Conservation (phyloP, 2,888 invertebrate genomes). For the Zele albiditarsus region DNA sequence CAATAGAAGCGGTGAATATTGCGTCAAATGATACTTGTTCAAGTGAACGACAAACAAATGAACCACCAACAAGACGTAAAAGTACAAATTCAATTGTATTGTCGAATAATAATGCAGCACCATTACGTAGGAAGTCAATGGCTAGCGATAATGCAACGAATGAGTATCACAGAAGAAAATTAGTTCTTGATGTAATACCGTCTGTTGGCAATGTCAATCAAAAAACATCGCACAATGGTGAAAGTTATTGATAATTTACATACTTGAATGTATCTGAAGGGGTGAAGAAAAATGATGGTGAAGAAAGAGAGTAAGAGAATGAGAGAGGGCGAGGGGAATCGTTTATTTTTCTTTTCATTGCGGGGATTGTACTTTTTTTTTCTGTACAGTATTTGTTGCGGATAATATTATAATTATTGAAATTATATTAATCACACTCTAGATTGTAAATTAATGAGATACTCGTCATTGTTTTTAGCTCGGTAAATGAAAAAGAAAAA, state of each 20-base stretch:
- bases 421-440: conserved; percentile 39
- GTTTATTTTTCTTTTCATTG: conserved; percentile 42
- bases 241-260: conserved; percentile 51
- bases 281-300: not conserved
- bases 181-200: conserved; percentile 62
- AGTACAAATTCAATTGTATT: conserved; percentile 63
- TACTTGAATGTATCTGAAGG: not conserved
- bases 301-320: not conserved
- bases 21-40: conserved; percentile 40
- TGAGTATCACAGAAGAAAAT: conserved; percentile 65
- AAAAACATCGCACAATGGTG: conserved; percentile 60
- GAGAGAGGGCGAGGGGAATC: not conserved
- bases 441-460: conserved; percentile 34
- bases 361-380: conserved; percentile 56
- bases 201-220: conserved; percentile 53
- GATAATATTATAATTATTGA: conserved; percentile 59
- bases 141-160: conserved; percentile 65
- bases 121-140: conserved; percentile 75
- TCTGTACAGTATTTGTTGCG: conserved; percentile 69
- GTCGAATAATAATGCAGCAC: conserved; percentile 56
- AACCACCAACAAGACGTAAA: conserved; percentile 63
- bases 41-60: conserved; percentile 51
- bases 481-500: conserved; percentile 23
- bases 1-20: conserved; percentile 49
- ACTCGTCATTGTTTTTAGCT: conserved; percentile 36